Conservation (phyloP, 2,113 vertebrate species). For the Heliornis fulica region DNA sequence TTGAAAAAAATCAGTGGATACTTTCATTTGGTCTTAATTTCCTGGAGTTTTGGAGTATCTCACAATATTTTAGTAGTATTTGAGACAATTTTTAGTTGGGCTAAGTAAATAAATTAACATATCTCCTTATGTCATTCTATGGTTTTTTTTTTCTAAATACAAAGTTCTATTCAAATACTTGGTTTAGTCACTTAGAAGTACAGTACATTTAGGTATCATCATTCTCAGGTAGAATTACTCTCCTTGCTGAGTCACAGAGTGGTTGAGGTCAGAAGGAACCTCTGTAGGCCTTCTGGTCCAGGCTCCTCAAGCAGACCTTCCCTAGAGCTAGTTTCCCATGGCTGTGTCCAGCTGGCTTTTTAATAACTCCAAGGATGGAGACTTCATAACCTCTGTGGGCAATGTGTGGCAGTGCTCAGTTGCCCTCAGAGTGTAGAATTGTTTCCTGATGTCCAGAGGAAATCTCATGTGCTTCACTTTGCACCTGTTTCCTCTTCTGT, state of each 20-base stretch:
- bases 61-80: not conserved
- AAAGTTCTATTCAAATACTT: not conserved
- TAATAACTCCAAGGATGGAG: not conserved
- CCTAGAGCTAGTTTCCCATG: not conserved
- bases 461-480: too few species aligned
- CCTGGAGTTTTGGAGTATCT: not conserved
- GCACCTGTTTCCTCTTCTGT: too few species aligned
- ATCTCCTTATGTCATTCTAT: not conserved
- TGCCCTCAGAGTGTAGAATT: too few species aligned
- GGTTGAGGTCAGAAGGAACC: not conserved
- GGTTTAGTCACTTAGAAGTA: not conserved
- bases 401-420: not conserved
- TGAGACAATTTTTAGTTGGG: not conserved
- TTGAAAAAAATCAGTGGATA: not conserved
- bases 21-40: not conserved
- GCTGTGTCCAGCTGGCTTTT: not conserved
- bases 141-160: not conserved
- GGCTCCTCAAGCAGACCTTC: accelerated
- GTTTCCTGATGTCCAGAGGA: too few species aligned
- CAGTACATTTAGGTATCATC: not conserved
- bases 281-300: not conserved
- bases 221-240: not conserved
- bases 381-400: not conserved
- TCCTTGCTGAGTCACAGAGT: not conserved
- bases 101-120: not conserved